These are phyloP conservation scores for Epiblema foenella DNA, from an alignment of 2,888 invertebrate genomes.

Conservation along the genomic window DNA sequence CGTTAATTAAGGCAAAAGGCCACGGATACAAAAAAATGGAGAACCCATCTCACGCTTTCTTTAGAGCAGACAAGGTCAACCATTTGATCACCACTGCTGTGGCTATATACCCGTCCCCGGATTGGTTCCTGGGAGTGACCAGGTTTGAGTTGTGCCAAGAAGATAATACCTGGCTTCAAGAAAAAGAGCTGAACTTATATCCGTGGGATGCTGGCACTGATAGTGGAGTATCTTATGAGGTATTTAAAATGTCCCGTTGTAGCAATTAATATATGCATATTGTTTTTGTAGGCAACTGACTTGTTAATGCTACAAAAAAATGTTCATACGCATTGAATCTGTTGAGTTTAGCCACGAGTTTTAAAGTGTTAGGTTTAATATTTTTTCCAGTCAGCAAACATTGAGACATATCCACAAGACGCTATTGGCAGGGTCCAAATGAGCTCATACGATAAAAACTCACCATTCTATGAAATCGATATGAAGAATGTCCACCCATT, in stretches of 20 bases:
- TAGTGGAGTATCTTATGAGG: constrained; percentile 95
- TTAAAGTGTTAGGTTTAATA: neutral
- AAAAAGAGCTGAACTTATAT: constrained; percentile 92
- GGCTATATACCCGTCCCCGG: constrained; percentile 87
- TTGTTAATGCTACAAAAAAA: too few species aligned
- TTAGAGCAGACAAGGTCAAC: constrained; percentile 68
- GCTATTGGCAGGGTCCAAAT: constrained; percentile 68
- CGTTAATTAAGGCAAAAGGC: constrained; percentile 76
- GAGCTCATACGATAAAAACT: constrained; percentile 75
- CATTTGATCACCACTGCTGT: constrained; percentile 70
- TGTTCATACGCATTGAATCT: neutral
- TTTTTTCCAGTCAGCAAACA: constrained; percentile 67
- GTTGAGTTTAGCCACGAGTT: neutral
- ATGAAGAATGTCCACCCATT: constrained; percentile 76
- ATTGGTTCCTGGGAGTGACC: constrained; percentile 98
- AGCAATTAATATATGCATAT: neutral
- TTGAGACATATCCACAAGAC: constrained; percentile 73
- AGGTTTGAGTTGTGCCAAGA: constrained; percentile 93
- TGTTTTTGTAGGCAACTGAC: too few species aligned
- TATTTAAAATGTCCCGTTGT: constrained; percentile 58
- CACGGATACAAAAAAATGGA: constrained; percentile 74
- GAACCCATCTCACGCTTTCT: constrained; percentile 69
- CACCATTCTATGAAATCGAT: constrained; percentile 74
- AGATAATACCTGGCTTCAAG: constrained; percentile 95
- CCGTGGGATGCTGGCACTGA: constrained; percentile 99